Base-by-base conservation (phyloP, 2,113 vertebrate genomes). In the Theristicus caerulescens region DNA sequence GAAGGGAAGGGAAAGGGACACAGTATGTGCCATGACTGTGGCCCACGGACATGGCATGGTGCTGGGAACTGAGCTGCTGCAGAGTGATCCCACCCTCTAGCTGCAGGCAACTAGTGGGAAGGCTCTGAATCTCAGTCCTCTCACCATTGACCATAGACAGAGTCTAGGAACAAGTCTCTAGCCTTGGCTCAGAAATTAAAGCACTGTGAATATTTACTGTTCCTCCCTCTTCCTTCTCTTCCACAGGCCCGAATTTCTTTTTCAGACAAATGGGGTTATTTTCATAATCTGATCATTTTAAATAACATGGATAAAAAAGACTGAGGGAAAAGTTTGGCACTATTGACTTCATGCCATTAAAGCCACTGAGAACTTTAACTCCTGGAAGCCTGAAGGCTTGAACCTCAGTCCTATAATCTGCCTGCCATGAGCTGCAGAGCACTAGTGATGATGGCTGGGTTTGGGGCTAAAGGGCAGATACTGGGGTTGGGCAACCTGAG, bases 21-120 rank as follows among this genome's bases (percentile, higher is more conserved):
- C 5, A 11, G 31, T 27, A 47, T 1, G 1, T 36, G 11, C 5
- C 7, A 57, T 67, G 1, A 0, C 52, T 19, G 5, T 71, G 64
- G 21, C 32, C 21, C 17, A 20, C 11, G 9, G 51, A n/a, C 10
- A 26, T 5, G 17, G 21, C 24, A 83, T 32, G 12, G 42, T 49
- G 15, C 31, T 86, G 9, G 31, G 31, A 92, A 12, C 15, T 59
- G 67, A 62, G 13, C 27, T 34, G 32, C 24, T 51, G 32, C 44
- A 67, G 22, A 17, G 38, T 64, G 42, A 54, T 64, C 57, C 40
- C 13, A 51, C 11, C 19, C 4, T 66, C 26, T 22, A 46, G 32
- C 47, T 89, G 22, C n/a, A 61, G 49, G 10, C 12, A 77, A 19
- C 3, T 72, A 21, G 15, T 5, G 13, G 18, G 24, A 79, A 14